A percentile compares a stretch with the other conserved stretches of the same genome.
phyloP scores from a whole-genome alignment of 2,113 vertebrate species.

The Brachyhypopomus occidentalis region DNA sequence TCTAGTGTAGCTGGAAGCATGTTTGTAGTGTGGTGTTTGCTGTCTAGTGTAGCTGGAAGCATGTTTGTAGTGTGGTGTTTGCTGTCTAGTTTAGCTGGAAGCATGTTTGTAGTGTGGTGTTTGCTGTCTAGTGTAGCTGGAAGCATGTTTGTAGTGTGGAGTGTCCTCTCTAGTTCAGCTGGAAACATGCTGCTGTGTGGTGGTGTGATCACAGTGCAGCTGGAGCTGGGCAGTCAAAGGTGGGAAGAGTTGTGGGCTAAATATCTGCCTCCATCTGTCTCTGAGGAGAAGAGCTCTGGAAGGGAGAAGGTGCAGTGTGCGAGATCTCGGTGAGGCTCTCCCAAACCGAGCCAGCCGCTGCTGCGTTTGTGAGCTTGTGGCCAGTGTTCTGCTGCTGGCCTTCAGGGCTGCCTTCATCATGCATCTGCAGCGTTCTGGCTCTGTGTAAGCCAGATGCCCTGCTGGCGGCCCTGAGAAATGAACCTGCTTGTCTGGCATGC shows the following conservation, averaged over 20 bases:
- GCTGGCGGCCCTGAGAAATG: background rate
- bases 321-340: background rate
- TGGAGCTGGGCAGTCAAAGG: conserved; percentile 30
- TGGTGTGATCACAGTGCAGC: conserved; percentile 24
- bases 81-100: too few relatives aligned
- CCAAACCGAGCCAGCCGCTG: background rate
- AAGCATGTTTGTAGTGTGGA: conserved; percentile 1
- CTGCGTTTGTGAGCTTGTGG: background rate
- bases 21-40: background rate
- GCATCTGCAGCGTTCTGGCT: background rate
- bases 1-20: too few relatives aligned
- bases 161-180: background rate
- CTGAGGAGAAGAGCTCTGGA: background rate
- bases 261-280: conserved; percentile 43
- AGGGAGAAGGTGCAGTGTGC: background rate
- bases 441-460: background rate
- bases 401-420: too few relatives aligned
- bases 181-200: conserved; percentile 15
- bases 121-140: background rate
- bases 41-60: too few relatives aligned
- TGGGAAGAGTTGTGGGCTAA: conserved; percentile 37
- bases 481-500: background rate
- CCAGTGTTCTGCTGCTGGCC: too few relatives aligned
- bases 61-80: too few relatives aligned
- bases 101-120: background rate